These are phyloP conservation scores for Timandra comae DNA, from an alignment of 2,888 invertebrate genomes.

Conservation along the genomic window DNA sequence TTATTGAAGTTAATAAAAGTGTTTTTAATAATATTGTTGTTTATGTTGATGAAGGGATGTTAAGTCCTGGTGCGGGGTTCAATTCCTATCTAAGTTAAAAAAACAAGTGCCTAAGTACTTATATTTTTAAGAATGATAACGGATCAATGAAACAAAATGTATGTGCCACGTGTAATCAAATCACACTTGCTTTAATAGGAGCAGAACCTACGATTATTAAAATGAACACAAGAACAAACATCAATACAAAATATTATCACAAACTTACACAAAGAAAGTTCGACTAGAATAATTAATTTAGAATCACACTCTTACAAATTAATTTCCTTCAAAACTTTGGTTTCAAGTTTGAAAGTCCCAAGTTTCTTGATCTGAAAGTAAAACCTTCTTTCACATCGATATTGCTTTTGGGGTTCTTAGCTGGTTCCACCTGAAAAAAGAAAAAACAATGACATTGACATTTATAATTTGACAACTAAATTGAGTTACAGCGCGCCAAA, in stretches of 20 bases:
- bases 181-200: constrained; percentile 44
- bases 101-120: too few species aligned
- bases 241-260: background rate
- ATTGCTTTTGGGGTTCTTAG: constrained; percentile 45
- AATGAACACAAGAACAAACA: constrained; percentile 36
- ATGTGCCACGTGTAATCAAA: constrained; percentile 45
- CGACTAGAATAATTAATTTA: constrained; percentile 2
- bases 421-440: constrained; percentile 57
- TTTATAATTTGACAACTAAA: too few species aligned
- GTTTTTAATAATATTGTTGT: constrained; percentile 19
- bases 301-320: background rate
- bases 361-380: constrained; percentile 45
- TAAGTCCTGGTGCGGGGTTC: too few species aligned
- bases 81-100: too few species aligned
- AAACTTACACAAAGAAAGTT: too few species aligned
- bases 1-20: constrained; percentile 44
- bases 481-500: too few species aligned
- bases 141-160: constrained; percentile 3
- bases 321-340: constrained; percentile 47
- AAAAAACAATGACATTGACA: constrained; percentile 3
- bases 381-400: constrained; percentile 42
- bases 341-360: constrained; percentile 49
- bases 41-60: constrained; percentile 4
- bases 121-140: too few species aligned
- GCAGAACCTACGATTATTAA: constrained; percentile 33